Base-by-base conservation (phyloP, 2,888 invertebrate species). In the Leptarthrus brevirostris region DNA sequence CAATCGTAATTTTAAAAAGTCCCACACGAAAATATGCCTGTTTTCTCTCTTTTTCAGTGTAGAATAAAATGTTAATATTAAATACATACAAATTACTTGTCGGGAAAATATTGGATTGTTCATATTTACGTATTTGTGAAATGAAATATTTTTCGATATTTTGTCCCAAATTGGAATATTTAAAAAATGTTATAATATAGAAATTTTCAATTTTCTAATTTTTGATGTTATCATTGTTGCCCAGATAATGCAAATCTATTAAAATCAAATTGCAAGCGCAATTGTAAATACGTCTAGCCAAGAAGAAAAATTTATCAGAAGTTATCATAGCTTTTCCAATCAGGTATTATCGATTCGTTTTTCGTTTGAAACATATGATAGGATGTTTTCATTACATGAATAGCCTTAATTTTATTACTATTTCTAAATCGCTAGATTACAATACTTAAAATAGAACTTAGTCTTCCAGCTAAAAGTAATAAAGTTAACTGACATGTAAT, bases 71-170 rank as follows among this genome's bases (percentile, higher is more conserved):
- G n/a, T n/a, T n/a, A n/a, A n/a, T n/a, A n/a, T n/a, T n/a, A n/a
- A n/a, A n/a, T n/a, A n/a, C n/a, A n/a, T n/a, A n/a, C 34, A 40
- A 61, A 12, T 36, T 36, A 61, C 24, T 36, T 14, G 12, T 61
- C 61, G 61, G 40, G 22, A 61, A 20, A 61, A 61, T 61, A 16
- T 30, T 3, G 40, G 40, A 61, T 40, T 36, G 61, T 61, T 61
- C 61, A 40, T 61, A 61, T 61, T 61, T 61, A 61, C 61, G 5
- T 30, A 30, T 8, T 30, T 61, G 40, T 61, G 30, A 36, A 61
- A 61, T 4, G 58, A 61, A 10, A 61, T 61, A 61, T 61, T 61
- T 61, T 61, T 61, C 61, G 61, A 61, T 61, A 36, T 61, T 61
- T 61, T 61, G 61, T 61, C 36, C 61, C 40, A 18, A 36, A 61